Conservation (phyloP, 2,797 vertebrate genomes). For the Ctenosaura bakeri region DNA sequence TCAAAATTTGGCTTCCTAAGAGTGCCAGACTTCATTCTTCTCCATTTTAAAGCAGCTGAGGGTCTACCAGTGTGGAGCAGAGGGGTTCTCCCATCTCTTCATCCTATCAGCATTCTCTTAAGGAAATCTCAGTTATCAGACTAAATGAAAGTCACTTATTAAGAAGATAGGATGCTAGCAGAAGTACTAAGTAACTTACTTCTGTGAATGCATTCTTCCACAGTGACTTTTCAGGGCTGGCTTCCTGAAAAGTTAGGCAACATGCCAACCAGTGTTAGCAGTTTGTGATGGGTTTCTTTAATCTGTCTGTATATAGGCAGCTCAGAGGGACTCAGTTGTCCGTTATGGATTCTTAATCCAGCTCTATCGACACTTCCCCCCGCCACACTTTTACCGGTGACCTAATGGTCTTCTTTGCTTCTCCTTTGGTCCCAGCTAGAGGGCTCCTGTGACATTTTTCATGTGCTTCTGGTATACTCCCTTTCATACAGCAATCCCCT, state of each 20-base stretch:
- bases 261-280: neutral
- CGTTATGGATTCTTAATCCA: neutral
- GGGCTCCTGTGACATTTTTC: neutral
- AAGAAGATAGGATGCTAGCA: neutral
- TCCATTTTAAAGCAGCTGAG: neutral
- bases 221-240: neutral
- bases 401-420: neutral
- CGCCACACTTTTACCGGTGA: neutral
- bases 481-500: neutral
- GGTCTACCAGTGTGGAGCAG: neutral
- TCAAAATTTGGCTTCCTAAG: neutral
- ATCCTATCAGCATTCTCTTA: neutral
- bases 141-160: neutral
- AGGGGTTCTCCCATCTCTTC: neutral
- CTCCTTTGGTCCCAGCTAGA: neutral
- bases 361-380: neutral
- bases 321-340: neutral
- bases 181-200: neutral
- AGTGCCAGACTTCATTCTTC: neutral
- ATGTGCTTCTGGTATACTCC: neutral
- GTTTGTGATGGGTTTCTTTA: conserved; percentile 3
- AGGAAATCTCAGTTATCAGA: neutral
- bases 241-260: neutral
- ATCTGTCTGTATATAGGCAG: neutral
- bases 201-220: neutral